phyloP scores from a whole-genome alignment of 2,888 invertebrate genomes.

The Galerucella nymphaeae region DNA sequence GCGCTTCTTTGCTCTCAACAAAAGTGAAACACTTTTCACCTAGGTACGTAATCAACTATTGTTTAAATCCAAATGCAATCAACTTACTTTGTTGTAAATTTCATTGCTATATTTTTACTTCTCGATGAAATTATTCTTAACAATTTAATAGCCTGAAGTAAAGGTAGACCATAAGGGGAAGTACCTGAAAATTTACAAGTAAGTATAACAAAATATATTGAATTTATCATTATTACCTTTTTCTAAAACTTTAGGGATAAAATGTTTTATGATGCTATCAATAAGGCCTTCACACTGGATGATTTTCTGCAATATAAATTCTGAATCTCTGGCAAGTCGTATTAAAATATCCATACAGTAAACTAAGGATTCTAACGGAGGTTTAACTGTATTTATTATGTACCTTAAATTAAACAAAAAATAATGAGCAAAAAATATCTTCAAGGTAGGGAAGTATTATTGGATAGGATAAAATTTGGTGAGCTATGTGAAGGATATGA shows the following conservation, averaged over 20 bases:
- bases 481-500: no score
- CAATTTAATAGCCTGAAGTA: slow-evolving; percentile 78
- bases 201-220: not conserved
- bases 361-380: slow-evolving; percentile 77
- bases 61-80: not conserved
- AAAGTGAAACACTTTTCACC: no score
- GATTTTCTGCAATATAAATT: slow-evolving; percentile 73
- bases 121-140: slow-evolving; percentile 77
- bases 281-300: slow-evolving; percentile 74
- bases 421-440: not conserved
- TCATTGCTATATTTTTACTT: slow-evolving; percentile 67
- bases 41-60: no score
- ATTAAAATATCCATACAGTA: slow-evolving; percentile 83
- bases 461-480: no score
- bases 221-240: slow-evolving; percentile 22
- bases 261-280: slow-evolving; percentile 69
- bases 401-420: slow-evolving; percentile 69
- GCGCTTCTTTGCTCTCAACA: no score
- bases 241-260: slow-evolving; percentile 66
- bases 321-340: slow-evolving; percentile 82
- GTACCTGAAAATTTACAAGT: slow-evolving; percentile 22
- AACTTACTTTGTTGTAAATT: slow-evolving; percentile 67
- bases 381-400: slow-evolving; percentile 77
- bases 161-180: slow-evolving; percentile 74
- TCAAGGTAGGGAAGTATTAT: no score